Percentiles rank a stretch among this genome's conserved stretches.
Evolutionary conservation across 1,140 invertebrate genomes (phyloP).

Genomic region (Pristionchus pacificus): DNA sequence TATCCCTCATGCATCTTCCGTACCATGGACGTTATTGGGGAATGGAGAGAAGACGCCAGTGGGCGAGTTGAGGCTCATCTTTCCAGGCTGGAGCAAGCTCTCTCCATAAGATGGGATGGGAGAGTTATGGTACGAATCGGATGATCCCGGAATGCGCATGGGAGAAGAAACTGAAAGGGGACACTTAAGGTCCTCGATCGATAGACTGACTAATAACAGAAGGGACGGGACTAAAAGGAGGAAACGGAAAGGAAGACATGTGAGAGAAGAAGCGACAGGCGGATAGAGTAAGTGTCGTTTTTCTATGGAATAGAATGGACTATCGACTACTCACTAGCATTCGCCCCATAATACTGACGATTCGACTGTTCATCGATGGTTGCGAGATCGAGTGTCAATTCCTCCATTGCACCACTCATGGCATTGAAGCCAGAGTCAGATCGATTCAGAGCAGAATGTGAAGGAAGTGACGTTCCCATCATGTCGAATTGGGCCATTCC

Average conservation of each 20-base stretch:
- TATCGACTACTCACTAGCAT: background rate
- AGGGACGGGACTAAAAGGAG: too few relatives aligned
- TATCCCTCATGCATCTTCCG: too few relatives aligned
- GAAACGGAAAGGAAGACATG: too few relatives aligned
- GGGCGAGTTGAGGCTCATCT: slow-evolving; percentile 7
- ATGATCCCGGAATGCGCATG: slow-evolving; percentile 12
- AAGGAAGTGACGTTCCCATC: slow-evolving; percentile 20
- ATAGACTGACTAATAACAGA: too few relatives aligned
- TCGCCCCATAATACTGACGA: background rate
- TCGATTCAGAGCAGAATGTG: slow-evolving; percentile 21
- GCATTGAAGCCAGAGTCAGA: slow-evolving; percentile 33
- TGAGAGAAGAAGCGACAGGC: too few relatives aligned
- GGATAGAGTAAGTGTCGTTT: too few relatives aligned
- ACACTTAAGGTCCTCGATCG: background rate
- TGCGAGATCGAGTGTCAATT: slow-evolving; percentile 24
- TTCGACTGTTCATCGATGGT: slow-evolving; percentile 19
- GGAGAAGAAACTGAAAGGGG: slow-evolving; percentile 11
- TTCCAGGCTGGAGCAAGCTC: background rate
- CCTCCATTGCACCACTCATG: slow-evolving; percentile 22
- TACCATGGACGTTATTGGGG: background rate
- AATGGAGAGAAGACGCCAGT: background rate
- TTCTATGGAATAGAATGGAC: too few relatives aligned
- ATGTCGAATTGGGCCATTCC: background rate
- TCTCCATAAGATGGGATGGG: slow-evolving; percentile 9
- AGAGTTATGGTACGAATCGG: slow-evolving; percentile 11